Base-by-base conservation (phyloP, 1,140 invertebrate genomes). In the Campoletis sonorensis region DNA sequence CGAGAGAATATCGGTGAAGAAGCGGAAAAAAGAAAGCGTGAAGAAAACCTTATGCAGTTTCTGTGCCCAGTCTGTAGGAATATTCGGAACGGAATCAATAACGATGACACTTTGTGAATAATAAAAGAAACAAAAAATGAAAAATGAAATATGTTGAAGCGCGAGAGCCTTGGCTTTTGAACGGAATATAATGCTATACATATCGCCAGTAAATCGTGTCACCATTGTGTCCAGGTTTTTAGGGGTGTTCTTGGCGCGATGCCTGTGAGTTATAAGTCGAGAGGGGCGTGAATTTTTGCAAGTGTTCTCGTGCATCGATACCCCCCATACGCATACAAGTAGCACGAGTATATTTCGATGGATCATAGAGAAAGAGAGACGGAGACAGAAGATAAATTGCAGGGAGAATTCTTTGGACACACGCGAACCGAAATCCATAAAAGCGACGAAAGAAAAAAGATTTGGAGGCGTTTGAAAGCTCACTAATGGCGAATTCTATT, bases 251-350 rank as follows among this genome's bases (percentile, higher is more conserved):
- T 70, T 16, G 51, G 23, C 73, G 13, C 49, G 73, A 16, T 27
- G 67, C 67, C 18, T 33, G 30, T 33, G 30, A 33, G n/a, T n/a
- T 58, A 37, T 45, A 79, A 45, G 21, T 64, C 58, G 40, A 79
- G 68, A 79, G 70, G 81, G 81, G 81, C 81, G 81, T 79, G 81
- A 82, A 68, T 68, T 45, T 81, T 82, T 58, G 81, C 81, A 82
- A 82, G 81, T 82, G 81, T 51, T 78, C 76, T 40, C 81, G 75
- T 27, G 13, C 61, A 71, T 79, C 61, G 49, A 79, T 79, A 79
- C 30, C 30, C 30, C 30, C 30, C 30, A 33, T 33, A 33, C 7
- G 7, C 30, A 33, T 33, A 33, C 30, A 33, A 33, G 30, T 33
- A 33, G 30, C 30, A 33, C 30, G 27, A 18, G 71, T 27, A 54